Evolutionary conservation across 37 sponge, comb jelly and placozoan species (phyloP), one percentile per base, ranked within the genome.

Genomic region (Agelas oroides): DNA sequence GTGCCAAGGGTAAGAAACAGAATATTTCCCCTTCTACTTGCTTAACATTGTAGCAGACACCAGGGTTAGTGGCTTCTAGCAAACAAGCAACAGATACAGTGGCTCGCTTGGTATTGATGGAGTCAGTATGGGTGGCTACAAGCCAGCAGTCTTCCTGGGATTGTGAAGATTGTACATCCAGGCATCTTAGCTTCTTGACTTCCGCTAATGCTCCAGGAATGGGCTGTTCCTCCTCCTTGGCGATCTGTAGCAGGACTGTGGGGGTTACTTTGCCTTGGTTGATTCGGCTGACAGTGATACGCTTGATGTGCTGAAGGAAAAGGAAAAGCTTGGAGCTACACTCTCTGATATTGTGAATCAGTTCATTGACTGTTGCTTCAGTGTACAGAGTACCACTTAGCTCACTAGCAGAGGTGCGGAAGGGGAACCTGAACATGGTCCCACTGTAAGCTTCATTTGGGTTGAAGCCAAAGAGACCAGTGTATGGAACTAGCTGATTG

Each of bases 361-460:
- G 59, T 55, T 82, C 66, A 0, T 30, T 53, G 6, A 94, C 36
- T 0, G 64, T 30, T n/a, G 25, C 19, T 58, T 75, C 35, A 25
- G 72, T 63, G 38, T 86, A 84, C 6, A 76, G 33, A 0, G 25
- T 79, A 52, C 32, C 41, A 37, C 80, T 83, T 0, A 94, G 71
- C 36, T 94, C 89, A 88, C 92, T 91, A 21, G 36, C 36, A 21
- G 54, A 14, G 11, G 76, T 84, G 6, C 95, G 71, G 32, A 94
- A 91, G 30, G 95, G 95, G 60, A 94, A 80, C 0, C 95, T 85
- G 68, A 94, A 94, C 20, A 90, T 70, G 0, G 95, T 94, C 0
- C 92, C 92, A 23, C 75, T 2, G 54, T 66, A 93, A 6, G 57
- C 53, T 1, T 52, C 24, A 0, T 56, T 19, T 5, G 23, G 46